Percentiles rank a stretch among this genome's conserved stretches.
phyloP scores from a whole-genome alignment of 2,888 invertebrate genomes.

The Ornithoptera priamus region DNA sequence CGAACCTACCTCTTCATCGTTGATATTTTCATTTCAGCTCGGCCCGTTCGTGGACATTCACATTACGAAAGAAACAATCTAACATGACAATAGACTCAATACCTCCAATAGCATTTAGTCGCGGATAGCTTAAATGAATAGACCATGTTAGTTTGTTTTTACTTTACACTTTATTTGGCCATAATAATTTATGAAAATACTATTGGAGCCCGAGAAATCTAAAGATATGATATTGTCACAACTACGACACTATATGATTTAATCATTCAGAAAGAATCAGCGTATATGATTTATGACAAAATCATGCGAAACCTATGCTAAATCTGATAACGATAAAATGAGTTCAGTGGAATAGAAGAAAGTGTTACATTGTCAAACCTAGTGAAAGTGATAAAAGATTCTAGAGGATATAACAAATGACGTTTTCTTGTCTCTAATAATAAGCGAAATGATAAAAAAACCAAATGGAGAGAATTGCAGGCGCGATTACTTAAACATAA shows the following conservation, averaged over 20 bases:
- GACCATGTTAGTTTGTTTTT: no score
- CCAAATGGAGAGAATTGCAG: constrained; percentile 25
- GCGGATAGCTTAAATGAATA: background rate
- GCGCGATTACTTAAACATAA: constrained; percentile 31
- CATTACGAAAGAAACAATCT: constrained; percentile 78
- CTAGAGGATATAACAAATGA: constrained; percentile 2
- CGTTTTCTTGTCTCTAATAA: constrained; percentile 10
- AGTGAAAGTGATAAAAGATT: constrained; percentile 8
- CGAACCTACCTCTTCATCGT: constrained; percentile 77
- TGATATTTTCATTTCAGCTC: constrained; percentile 69
- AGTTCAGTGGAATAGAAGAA: background rate
- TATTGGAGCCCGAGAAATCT: constrained; percentile 62
- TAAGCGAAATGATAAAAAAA: constrained; percentile 7
- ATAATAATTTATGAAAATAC: constrained; percentile 55
- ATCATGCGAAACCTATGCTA: constrained; percentile 27
- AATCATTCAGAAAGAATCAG: constrained; percentile 30
- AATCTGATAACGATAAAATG: background rate
- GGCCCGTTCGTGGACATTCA: constrained; percentile 70
- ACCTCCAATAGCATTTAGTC: constrained; percentile 74
- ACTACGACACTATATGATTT: constrained; percentile 34
- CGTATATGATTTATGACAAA: constrained; percentile 21
- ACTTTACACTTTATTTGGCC: background rate
- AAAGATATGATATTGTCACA: constrained; percentile 30
- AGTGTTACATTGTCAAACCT: background rate
- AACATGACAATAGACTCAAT: constrained; percentile 78